Percentiles rank a stretch among this genome's conserved stretches.
phyloP scores from a whole-genome alignment of 1,140 invertebrate species.

The Lordiphosa mommai region DNA sequence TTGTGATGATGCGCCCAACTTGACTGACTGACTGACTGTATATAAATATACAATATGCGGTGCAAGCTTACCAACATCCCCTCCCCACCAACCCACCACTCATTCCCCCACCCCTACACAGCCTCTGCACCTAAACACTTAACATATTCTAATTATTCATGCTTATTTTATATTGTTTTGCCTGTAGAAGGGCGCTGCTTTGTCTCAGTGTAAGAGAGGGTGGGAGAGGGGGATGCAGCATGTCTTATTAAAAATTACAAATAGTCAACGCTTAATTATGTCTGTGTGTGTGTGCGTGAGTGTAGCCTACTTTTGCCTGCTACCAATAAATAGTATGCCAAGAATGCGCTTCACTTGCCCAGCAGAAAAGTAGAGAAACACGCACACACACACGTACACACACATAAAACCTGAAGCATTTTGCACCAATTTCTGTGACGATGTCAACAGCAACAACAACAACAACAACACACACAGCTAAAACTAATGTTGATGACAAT shows the following conservation, averaged over 20 bases:
- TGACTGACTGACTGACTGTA: slow-evolving; percentile 65
- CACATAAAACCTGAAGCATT: slow-evolving; percentile 17
- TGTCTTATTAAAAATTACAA: slow-evolving; percentile 77
- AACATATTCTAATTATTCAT: slow-evolving; percentile 80
- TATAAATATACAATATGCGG: slow-evolving; percentile 75
- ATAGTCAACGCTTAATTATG: slow-evolving; percentile 71
- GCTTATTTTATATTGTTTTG: slow-evolving; percentile 78
- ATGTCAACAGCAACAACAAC: slow-evolving; percentile 58
- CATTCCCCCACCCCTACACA: not conserved
- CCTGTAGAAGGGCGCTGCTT: slow-evolving; percentile 34
- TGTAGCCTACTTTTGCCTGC: slow-evolving; percentile 52
- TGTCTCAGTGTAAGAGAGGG: slow-evolving; percentile 4
- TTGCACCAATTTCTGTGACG: slow-evolving; percentile 75
- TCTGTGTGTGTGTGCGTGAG: slow-evolving; percentile 12
- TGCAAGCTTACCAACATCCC: slow-evolving; percentile 10
- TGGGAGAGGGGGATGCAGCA: slow-evolving; percentile 4
- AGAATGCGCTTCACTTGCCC: not conserved
- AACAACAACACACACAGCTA: slow-evolving; percentile 19
- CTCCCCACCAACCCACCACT: not conserved
- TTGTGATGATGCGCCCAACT: slow-evolving; percentile 47
- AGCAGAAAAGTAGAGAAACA: slow-evolving; percentile 20
- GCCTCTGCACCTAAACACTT: slow-evolving; percentile 56
- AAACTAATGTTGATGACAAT: slow-evolving; percentile 78
- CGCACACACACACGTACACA: slow-evolving; percentile 5
- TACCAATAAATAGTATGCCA: slow-evolving; percentile 48